Evolutionary conservation across 2,797 vertebrate genomes (phyloP).

Genomic region (Neomorphus geoffroyi): DNA sequence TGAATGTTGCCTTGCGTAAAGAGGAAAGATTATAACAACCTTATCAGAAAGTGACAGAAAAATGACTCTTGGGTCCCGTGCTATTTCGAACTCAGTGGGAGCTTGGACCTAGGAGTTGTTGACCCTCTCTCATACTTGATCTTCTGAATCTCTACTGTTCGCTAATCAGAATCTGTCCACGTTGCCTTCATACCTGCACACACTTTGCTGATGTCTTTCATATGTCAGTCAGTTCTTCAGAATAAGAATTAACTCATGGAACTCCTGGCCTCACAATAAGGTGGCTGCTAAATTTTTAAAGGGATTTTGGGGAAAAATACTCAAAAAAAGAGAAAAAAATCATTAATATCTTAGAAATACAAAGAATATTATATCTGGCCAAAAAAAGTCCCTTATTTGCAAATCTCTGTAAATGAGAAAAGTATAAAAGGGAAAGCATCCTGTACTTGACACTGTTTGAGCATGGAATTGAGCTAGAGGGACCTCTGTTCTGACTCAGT

Average conservation of each 20-base stretch:
- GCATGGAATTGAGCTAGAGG: not conserved
- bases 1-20: not conserved
- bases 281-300: not conserved
- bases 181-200: not conserved
- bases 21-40: conserved; percentile 19
- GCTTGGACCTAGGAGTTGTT: not conserved
- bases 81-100: not conserved
- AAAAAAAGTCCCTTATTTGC: not conserved
- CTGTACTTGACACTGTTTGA: not conserved
- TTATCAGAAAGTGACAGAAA: conserved; percentile 32
- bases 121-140: not conserved
- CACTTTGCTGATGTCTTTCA: not conserved
- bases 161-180: not conserved
- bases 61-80: not conserved
- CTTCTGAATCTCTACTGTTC: not conserved
- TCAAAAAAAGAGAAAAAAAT: not conserved
- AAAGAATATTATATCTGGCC: not conserved
- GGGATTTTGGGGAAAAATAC: not conserved
- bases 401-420: not conserved
- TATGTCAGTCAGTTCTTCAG: not conserved
- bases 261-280: not conserved
- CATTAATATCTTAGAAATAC: not conserved
- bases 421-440: not conserved
- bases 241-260: not conserved
- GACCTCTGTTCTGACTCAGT: not conserved